Conservation (phyloP, 2,888 invertebrate species). For the Torymus auratus region DNA sequence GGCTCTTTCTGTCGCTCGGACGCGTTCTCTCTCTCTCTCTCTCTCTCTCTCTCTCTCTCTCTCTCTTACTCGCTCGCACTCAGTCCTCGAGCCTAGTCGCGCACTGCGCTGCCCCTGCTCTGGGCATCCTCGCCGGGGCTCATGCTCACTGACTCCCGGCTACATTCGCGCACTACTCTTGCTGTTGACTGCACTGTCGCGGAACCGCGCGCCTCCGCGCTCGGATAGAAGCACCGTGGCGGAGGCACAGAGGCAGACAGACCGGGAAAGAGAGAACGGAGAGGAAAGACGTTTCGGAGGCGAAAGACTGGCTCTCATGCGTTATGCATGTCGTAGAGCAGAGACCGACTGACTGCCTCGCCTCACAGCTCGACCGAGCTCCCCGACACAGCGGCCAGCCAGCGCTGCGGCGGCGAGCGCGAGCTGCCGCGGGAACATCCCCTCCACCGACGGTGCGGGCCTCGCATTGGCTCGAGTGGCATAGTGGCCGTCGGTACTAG, state of each 20-base stretch:
- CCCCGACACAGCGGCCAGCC: conserved; percentile 71
- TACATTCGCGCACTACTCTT: conserved; percentile 23
- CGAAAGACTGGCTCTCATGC: conserved; percentile 78
- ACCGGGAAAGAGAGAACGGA: conserved; percentile 60
- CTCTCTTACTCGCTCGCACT: no score
- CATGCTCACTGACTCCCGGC: conserved; percentile 6
- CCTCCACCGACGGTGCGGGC: conserved; percentile 62
- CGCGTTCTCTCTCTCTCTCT: neutral
- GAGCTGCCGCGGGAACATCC: neutral
- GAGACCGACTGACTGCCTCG: conserved; percentile 79
- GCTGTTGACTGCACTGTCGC: neutral
- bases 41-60: no score
- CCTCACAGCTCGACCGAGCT: conserved; percentile 73
- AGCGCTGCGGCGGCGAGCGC: conserved; percentile 58
- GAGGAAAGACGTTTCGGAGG: conserved; percentile 67
- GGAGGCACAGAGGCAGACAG: conserved; percentile 57
- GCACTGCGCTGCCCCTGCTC: conserved; percentile 5
- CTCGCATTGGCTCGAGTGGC: conserved; percentile 68
- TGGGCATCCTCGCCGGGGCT: conserved; percentile 19
- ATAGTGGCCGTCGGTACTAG: conserved; percentile 74
- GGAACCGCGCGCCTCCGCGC: neutral
- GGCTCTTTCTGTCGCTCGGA: neutral
- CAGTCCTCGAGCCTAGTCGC: no score
- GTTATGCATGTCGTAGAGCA: conserved; percentile 79
- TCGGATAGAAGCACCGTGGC: conserved; percentile 9